A percentile compares a stretch with the other conserved stretches of the same genome.
Evolutionary conservation across 2,113 vertebrate genomes (phyloP).

Genomic region (Ochotona princeps): DNA sequence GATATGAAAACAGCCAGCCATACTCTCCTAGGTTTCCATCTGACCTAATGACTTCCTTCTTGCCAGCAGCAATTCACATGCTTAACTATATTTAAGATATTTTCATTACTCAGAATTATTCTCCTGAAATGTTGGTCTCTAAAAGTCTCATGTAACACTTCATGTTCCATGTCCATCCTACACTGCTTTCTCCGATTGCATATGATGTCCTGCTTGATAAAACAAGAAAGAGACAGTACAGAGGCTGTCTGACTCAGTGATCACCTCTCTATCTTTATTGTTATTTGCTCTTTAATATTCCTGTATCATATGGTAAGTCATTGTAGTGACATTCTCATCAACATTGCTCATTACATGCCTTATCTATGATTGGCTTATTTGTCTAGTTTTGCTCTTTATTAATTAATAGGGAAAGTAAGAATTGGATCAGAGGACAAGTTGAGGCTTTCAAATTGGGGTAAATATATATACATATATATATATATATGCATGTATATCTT

Average conservation of each 20-base stretch:
- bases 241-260: background rate
- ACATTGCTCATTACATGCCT: no score
- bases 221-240: background rate
- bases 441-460: no score
- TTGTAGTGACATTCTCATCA: conserved; percentile 26
- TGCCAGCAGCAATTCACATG: background rate
- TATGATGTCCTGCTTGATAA: background rate
- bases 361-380: no score
- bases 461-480: no score
- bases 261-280: background rate
- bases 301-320: background rate
- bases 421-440: background rate
- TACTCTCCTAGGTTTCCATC: background rate
- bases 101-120: background rate
- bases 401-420: background rate
- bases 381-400: conserved; percentile 7
- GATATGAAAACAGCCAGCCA: background rate
- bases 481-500: background rate
- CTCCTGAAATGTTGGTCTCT: background rate
- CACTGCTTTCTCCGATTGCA: background rate
- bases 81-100: background rate
- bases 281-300: background rate
- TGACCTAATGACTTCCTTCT: background rate
- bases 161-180: background rate
- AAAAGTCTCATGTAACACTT: background rate